phyloP scores from a whole-genome alignment of 1,140 invertebrate genomes.

The Vanessa atalanta region DNA sequence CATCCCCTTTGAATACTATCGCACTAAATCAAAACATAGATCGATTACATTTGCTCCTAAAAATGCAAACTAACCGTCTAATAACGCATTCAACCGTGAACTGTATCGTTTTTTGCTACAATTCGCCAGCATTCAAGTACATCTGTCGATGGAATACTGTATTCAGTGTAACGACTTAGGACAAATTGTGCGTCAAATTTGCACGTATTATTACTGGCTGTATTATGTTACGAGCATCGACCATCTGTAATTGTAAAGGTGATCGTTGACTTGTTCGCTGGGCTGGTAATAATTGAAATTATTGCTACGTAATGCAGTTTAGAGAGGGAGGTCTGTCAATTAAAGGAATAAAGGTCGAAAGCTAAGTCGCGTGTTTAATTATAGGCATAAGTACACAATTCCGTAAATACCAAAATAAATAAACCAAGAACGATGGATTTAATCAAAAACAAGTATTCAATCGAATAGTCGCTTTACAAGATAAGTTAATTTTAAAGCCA shows the following conservation, averaged over 20 bases:
- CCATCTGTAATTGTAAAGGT: constrained; percentile 32
- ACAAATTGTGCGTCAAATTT: constrained; percentile 29
- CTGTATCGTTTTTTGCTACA: constrained; percentile 23
- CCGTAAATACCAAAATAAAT: no score
- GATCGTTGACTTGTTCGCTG: constrained; percentile 6
- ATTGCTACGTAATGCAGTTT: constrained; percentile 13
- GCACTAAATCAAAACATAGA: neutral
- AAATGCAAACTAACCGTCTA: constrained; percentile 30
- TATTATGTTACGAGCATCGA: constrained; percentile 6
- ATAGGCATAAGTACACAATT: no score
- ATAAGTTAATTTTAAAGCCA: no score
- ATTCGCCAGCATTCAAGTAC: constrained; percentile 7
- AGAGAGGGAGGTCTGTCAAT: neutral
- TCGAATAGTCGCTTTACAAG: no score
- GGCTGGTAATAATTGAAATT: constrained; percentile 12
- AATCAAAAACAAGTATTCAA: no score
- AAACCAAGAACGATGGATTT: no score
- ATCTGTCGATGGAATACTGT: constrained; percentile 31
- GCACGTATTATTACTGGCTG: neutral
- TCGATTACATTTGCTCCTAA: constrained; percentile 20
- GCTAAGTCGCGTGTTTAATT: no score
- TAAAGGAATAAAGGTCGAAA: no score
- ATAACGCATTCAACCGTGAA: constrained; percentile 31
- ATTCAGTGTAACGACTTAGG: constrained; percentile 7
- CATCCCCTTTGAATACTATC: no score